Base-by-base conservation (phyloP, 30 jellyfish, hydroid and myxozoan genomes). In the Calvadosia cruxmelitensis region DNA sequence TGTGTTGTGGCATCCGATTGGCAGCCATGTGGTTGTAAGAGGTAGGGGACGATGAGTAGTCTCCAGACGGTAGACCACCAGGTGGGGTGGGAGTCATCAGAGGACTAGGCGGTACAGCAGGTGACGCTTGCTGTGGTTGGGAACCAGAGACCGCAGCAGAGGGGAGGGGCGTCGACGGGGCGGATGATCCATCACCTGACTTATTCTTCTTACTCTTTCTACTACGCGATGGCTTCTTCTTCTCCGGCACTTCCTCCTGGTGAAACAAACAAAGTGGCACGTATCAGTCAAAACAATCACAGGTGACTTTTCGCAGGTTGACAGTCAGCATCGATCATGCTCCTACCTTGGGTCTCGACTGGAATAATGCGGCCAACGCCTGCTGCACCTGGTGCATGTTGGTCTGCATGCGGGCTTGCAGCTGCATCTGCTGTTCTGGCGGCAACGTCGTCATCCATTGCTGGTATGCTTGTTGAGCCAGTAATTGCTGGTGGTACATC, bases 381-480 rank as follows among this genome's bases (percentile, higher is more conserved):
- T 91, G 99, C 36, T 91, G 99, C 7, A 91, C 94, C 61, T 91
- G 95, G 29, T 83, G 95, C 94, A 91, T 82, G 50, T 83, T 72
- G 25, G 99, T 93, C 68, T 91, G 99, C 99, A 91, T 91, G 34
- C 94, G 84, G 49, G 91, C 94, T 27, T 91, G 99, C 26, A 91
- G 78, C 70, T 81, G 95, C 26, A 92, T 78, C 63, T 83, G 95
- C 72, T 91, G 99, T 24, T 83, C 95, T n/a, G 94, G 90, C 3
- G 99, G 61, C 23, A 91, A 81, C 20, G 99, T 75, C 31, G 84
- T 84, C 12, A 91, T 75, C 99, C 99, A 91, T 73, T 91, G 99
- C 32, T 81, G 79, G 72, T 91, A 83, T 0, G 99, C 93, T 63
- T 91, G 99, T 49, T 91, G 99, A 0, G 99, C 86, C 2, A 91